These are phyloP conservation scores for Otolemur crassicaudatus DNA, from an alignment of 2,797 vertebrate species.

Conservation along the genomic window DNA sequence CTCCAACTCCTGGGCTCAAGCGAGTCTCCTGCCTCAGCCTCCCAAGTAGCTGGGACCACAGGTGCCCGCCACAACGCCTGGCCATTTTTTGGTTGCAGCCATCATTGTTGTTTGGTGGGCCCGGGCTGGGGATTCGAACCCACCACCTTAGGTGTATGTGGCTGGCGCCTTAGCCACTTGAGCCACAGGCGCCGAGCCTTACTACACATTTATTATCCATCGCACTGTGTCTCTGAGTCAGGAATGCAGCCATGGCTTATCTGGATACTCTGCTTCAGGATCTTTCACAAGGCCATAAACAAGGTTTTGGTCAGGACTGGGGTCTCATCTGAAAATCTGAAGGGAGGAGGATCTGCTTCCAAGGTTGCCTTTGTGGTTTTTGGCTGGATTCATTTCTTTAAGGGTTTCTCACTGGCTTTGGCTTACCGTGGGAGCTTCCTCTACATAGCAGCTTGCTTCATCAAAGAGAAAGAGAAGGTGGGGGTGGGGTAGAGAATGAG, in stretches of 20 bases:
- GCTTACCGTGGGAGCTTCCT: slow-evolving; percentile 1
- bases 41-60: no score
- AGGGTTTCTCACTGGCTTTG: slow-evolving; percentile 1
- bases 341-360: neutral
- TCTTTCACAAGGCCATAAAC: neutral
- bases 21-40: no score
- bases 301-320: neutral
- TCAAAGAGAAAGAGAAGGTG: neutral
- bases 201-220: neutral
- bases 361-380: neutral
- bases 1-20: no score
- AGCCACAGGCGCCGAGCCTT: no score
- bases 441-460: neutral
- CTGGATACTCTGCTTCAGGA: neutral
- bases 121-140: no score
- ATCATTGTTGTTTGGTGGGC: no score
- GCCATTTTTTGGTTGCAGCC: no score
- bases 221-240: neutral
- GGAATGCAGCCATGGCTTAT: neutral
- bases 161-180: no score
- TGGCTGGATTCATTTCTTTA: slow-evolving; percentile 22
- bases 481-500: neutral
- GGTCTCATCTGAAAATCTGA: neutral
- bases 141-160: no score
- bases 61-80: no score